Base-by-base conservation (phyloP, 2,888 invertebrate species). In the Catocala fraxini region DNA sequence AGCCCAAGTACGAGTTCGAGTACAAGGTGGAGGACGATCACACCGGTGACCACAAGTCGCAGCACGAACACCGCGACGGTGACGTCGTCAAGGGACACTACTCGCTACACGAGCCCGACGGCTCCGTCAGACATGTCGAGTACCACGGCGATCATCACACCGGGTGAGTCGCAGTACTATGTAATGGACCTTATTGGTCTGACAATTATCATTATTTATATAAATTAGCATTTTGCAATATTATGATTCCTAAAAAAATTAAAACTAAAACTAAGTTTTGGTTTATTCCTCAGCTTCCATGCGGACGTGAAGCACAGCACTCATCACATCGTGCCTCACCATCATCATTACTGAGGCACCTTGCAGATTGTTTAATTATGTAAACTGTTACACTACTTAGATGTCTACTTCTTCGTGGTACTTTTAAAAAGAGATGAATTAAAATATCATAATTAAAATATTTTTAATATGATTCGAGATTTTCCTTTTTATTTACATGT, bases 21-120 rank as follows among this genome's bases (percentile, higher is more conserved):
- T 85, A 85, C 65, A 81, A 83, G 68, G 77, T 85, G 39, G 79
- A 81, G 35, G 95, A 95, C 73, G 83, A 87, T 6, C 94, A 95
- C 80, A 95, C 95, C 15, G 93, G 94, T 12, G 95, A 95, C 81
- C 85, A 89, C 75, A 94, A 95, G 79, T 83, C 86, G 12, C 93
- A 94, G 75, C 90, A 92, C 62, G 95, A 95, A 76, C 75, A 80
- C 39, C 87, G 92, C 43, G 89, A 94, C 59, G 95, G 94, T 10
- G 94, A 94, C 73, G 82, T 81, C n/a, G 94, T 94, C 45, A 77
- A 81, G 53, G 82, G 82, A 5, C 73, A 79, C 61, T 82, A 80
- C 73, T 74, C 79, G 11, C 83, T 94, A 25, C 91, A 92, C 65
- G 90, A 95, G 71, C 89, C 94, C 35, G 93, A 92, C 59, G 94